Conservation (phyloP, 2,888 invertebrate species). For the Drosophila macrospina region DNA sequence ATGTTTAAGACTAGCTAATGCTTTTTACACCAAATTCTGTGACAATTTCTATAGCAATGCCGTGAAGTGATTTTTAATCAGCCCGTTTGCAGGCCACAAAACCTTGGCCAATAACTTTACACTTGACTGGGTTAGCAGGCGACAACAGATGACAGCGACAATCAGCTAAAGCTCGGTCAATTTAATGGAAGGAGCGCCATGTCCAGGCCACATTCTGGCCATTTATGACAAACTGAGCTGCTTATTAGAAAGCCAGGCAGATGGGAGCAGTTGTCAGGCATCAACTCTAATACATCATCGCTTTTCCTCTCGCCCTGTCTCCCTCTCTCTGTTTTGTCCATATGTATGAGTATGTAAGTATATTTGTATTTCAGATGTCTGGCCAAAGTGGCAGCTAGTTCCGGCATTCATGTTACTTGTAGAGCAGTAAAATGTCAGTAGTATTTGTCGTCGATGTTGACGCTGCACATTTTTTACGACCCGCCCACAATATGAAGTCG, state of each 20-base stretch:
- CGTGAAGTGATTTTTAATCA: constrained; percentile 53
- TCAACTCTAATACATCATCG: constrained; percentile 57
- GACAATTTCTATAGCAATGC: neutral
- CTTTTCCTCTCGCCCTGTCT: neutral
- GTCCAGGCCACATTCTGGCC: constrained; percentile 52
- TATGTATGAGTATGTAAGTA: constrained; percentile 2
- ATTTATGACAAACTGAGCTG: constrained; percentile 75
- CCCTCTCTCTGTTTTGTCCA: neutral
- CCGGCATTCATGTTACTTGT: constrained; percentile 57
- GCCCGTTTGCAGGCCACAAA: constrained; percentile 73
- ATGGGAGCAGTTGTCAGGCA: constrained; percentile 18
- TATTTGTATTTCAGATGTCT: constrained; percentile 54
- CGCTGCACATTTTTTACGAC: constrained; percentile 77
- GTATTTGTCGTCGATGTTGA: constrained; percentile 57
- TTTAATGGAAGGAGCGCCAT: constrained; percentile 52
- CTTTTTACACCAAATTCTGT: neutral
- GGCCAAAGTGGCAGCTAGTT: constrained; percentile 68
- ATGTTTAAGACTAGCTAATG: neutral
- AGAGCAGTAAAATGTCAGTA: constrained; percentile 47
- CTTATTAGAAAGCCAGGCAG: constrained; percentile 53
- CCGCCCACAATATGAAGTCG: constrained; percentile 81
- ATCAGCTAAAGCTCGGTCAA: constrained; percentile 49
- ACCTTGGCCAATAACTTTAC: constrained; percentile 65
- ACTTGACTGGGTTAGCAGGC: constrained; percentile 53
- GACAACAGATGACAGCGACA: constrained; percentile 43